Conservation (phyloP, 2,888 invertebrate genomes). For the Dendrolimus pini region DNA sequence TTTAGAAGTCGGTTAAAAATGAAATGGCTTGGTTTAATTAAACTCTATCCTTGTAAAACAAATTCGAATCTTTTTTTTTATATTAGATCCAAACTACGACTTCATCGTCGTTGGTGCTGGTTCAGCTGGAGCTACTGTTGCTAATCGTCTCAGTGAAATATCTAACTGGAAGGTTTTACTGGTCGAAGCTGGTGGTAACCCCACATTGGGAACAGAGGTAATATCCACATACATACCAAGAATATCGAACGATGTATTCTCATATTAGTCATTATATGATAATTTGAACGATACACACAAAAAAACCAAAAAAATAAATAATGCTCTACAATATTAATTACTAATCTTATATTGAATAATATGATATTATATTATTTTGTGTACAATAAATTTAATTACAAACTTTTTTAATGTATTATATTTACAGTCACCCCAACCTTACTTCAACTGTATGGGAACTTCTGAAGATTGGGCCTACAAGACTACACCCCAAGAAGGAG, state of each 20-base stretch:
- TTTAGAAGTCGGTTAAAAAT: too few relatives aligned
- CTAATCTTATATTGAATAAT: too few relatives aligned
- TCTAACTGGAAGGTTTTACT: constrained; percentile 76
- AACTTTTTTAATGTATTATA: background rate
- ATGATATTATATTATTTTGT: too few relatives aligned
- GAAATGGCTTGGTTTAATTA: too few relatives aligned
- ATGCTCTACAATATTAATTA: too few relatives aligned
- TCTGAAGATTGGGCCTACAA: constrained; percentile 75
- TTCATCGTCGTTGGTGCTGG: constrained; percentile 80
- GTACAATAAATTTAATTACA: too few relatives aligned
- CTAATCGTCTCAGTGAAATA: constrained; percentile 77
- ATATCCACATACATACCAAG: constrained; percentile 2
- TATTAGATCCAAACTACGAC: constrained; percentile 69
- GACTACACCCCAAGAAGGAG: constrained; percentile 57
- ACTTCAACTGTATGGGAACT: constrained; percentile 36
- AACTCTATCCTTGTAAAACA: too few relatives aligned
- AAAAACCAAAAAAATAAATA: too few relatives aligned
- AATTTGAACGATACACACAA: too few relatives aligned
- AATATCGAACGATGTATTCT: background rate
- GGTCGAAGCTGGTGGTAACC: constrained; percentile 79
- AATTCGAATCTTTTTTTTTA: too few relatives aligned
- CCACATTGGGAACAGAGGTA: constrained; percentile 73
- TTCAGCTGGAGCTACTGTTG: constrained; percentile 79
- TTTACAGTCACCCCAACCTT: constrained; percentile 41
- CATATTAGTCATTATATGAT: too few relatives aligned